These are phyloP conservation scores for Lasiommata megera DNA, from an alignment of 2,888 invertebrate genomes.

Conservation along the genomic window DNA sequence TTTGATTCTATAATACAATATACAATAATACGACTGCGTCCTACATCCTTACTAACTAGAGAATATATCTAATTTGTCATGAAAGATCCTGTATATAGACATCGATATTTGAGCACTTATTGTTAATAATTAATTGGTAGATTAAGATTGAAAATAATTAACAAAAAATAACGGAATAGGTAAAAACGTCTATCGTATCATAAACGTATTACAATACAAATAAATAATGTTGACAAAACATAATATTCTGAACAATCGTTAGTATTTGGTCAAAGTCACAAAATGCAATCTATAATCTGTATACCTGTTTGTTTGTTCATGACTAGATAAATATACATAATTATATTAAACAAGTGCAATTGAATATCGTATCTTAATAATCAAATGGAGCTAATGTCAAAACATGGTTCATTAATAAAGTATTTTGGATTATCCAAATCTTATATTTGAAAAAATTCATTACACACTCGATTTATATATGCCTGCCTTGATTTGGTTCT, in stretches of 20 bases:
- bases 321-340: conserved; percentile 6
- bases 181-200: neutral
- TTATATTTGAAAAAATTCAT: too few species aligned
- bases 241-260: conserved; percentile 6
- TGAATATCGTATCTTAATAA: neutral
- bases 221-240: conserved; percentile 7
- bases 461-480: too few species aligned
- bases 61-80: conserved; percentile 40
- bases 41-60: conserved; percentile 37
- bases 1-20: neutral
- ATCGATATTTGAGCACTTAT: conserved; percentile 47
- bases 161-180: neutral
- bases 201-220: neutral
- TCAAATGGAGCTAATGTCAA: too few species aligned
- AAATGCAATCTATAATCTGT: conserved; percentile 9
- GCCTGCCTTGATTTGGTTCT: too few species aligned
- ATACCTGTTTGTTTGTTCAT: neutral
- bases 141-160: conserved; percentile 1
- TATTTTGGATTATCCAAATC: too few species aligned
- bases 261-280: conserved; percentile 12
- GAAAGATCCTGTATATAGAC: conserved; percentile 41
- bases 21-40: conserved; percentile 16
- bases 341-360: neutral
- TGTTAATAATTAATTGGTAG: conserved; percentile 19
- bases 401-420: too few species aligned